Evolutionary conservation across 2,888 invertebrate genomes (phyloP), one percentile per base, ranked within the genome.

Genomic region (Cheilosia pagana): DNA sequence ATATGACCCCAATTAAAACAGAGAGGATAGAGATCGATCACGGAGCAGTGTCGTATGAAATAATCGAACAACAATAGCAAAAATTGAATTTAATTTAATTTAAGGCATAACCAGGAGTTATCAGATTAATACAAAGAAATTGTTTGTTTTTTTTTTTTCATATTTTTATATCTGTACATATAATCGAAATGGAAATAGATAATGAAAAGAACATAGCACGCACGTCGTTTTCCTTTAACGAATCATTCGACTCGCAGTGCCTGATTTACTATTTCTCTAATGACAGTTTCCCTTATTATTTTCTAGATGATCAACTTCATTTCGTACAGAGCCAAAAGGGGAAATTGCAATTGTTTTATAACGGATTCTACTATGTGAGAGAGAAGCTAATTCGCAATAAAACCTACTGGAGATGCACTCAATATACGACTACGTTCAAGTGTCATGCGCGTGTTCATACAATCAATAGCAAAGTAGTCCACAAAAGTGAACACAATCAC

Each of bases 401-500:
- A 86, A 89, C 89, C 8, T 92, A 92, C 85, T 92, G 92, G 92
- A 89, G 92, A 35, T 92, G 92, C 85, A 90, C 90, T 1, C 89
- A 91, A 72, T 92, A 92, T 62, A 92, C 92, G 7, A 92, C 92
- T 3, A 72, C 87, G 0, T 65, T 87, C 10, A 90, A 89, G 68
- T 92, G 92, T 68, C 91, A 90, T 50, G 92, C 90, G 4, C 88
- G 92, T 19, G 85, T 92, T 2, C 92, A 92, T 81, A 91, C 91
- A 0, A 82, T 89, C 0, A 78, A 88, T 3, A 89, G 89, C 3
- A 77, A 86, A 3, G 89, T 92, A 23, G 88, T 91, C 1, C 90
- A 90, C 62, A 87, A 83, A 12, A 90, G 89, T 28, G 85, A 71
- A 5, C 92, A 92, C 65, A 92, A 91, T 87, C 92, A 92, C 87